Percentiles rank a stretch among this genome's conserved stretches.
These are phyloP conservation scores for Plotosus lineatus DNA, from an alignment of 2,113 vertebrate genomes.

Conservation along the genomic window DNA sequence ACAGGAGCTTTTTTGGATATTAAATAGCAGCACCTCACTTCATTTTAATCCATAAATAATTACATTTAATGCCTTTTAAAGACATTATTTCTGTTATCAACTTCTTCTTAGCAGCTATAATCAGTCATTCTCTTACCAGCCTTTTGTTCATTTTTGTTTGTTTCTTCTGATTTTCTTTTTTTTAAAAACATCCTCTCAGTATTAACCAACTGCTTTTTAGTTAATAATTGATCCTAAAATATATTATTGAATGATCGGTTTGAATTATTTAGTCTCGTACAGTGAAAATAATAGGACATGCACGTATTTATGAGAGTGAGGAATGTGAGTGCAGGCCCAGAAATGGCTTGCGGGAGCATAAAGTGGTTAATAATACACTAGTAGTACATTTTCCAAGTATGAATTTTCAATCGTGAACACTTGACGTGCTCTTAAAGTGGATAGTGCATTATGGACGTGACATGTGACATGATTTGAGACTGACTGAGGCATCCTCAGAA, in stretches of 20 bases:
- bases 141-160: not conserved
- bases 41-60: not conserved
- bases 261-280: not conserved
- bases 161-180: not conserved
- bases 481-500: not conserved
- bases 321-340: not conserved
- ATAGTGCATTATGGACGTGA: not conserved
- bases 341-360: not conserved
- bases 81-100: not conserved
- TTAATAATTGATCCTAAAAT: not conserved
- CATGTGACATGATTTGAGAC: not conserved
- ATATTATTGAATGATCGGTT: not conserved
- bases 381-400: not conserved
- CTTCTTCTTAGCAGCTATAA: not conserved
- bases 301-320: not conserved
- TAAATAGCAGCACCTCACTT: not conserved
- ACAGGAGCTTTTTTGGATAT: not conserved
- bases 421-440: not conserved
- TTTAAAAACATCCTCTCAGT: not conserved
- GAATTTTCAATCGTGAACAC: not conserved
- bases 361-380: slow-evolving; percentile 20
- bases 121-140: not conserved
- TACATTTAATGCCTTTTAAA: not conserved
- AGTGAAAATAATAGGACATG: not conserved
- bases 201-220: not conserved